Percentiles rank a stretch among this genome's conserved stretches.
Conservation (phyloP, 2,888 invertebrate genomes). For the Troides aeacus region DNA sequence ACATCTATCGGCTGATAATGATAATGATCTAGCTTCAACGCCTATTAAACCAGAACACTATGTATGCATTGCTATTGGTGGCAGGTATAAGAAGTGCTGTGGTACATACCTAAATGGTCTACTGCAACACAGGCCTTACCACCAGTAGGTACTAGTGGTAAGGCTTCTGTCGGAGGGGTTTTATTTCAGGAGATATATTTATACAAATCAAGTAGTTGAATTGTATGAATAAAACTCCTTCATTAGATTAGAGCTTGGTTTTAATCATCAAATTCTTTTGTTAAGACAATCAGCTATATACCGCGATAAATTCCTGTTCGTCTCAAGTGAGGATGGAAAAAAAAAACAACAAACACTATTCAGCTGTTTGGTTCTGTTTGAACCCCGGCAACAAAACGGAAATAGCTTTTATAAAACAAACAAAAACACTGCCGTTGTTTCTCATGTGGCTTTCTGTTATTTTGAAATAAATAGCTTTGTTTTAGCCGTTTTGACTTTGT, state of each 20-base stretch:
- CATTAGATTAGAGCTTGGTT: background rate
- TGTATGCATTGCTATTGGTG: background rate
- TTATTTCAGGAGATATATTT: no score
- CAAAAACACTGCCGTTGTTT: slow-evolving; percentile 5
- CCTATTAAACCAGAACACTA: background rate
- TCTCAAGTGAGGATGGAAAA: slow-evolving; percentile 9
- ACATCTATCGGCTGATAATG: no score
- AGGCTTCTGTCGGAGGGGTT: no score
- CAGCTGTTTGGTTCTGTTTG: slow-evolving; percentile 2
- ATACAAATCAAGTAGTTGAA: no score
- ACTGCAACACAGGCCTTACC: no score
- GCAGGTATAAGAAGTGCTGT: background rate
- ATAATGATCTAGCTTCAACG: background rate
- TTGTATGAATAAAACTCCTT: no score
- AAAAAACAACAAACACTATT: slow-evolving; percentile 1
- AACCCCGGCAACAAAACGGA: slow-evolving; percentile 1
- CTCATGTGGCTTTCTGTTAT: slow-evolving; percentile 3
- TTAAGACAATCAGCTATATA: background rate
- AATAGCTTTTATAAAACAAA: slow-evolving; percentile 19
- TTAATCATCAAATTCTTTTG: background rate
- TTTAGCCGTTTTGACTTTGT: background rate
- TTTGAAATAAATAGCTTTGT: slow-evolving; percentile 10
- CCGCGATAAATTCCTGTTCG: slow-evolving; percentile 3
- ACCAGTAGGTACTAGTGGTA: no score
- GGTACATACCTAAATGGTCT: background rate